Evolutionary conservation across 2,113 vertebrate species (phyloP).

Genomic region (Chamaea fasciata): DNA sequence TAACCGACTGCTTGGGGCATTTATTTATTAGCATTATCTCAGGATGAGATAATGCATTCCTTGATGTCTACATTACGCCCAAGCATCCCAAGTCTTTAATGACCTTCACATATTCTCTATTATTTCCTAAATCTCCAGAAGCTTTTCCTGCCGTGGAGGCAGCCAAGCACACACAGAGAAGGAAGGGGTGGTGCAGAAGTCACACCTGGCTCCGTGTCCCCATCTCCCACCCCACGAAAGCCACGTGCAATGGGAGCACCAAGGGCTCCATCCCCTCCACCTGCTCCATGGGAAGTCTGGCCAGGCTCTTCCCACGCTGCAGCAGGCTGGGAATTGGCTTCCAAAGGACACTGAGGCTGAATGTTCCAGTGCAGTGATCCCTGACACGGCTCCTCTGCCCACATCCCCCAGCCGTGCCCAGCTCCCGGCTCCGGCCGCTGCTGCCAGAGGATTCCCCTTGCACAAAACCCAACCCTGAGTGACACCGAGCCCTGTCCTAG

Average conservation of each 20-base stretch:
- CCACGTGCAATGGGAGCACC: accelerated
- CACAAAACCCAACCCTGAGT: accelerated
- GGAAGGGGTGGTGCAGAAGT: neutral
- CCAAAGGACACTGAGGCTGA: neutral
- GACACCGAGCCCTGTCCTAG: accelerated
- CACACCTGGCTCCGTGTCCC: neutral
- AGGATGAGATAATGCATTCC: slow-evolving; percentile 22
- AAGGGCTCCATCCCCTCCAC: neutral
- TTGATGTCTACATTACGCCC: neutral
- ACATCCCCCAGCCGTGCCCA: accelerated
- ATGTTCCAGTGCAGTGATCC: accelerated
- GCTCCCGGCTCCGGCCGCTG: accelerated
- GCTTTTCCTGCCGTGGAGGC: neutral
- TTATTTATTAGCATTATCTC: slow-evolving; percentile 14
- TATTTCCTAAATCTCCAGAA: neutral
- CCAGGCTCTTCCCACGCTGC: neutral
- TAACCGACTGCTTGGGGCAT: neutral
- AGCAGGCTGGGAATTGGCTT: neutral
- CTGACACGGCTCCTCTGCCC: neutral
- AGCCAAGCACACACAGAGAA: neutral
- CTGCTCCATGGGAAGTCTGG: neutral
- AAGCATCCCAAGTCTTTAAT: neutral
- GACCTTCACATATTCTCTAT: neutral
- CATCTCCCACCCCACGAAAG: neutral
- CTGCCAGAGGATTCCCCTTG: neutral